Evolutionary conservation across 2,113 vertebrate species (phyloP).

Genomic region (Microcebus murinus): DNA sequence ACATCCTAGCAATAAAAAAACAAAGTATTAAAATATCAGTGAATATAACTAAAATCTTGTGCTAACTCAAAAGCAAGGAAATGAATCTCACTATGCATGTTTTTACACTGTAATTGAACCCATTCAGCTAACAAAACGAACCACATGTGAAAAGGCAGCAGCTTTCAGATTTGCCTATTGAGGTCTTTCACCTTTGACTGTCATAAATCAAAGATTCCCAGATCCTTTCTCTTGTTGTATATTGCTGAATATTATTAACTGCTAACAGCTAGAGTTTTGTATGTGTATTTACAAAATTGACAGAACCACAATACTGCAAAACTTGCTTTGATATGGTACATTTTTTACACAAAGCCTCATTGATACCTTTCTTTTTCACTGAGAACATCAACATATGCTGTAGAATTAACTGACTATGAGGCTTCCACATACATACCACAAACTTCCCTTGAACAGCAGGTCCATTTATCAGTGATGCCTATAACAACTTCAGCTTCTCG

Average conservation of each 20-base stretch:
- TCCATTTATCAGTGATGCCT: slow-evolving; percentile 88
- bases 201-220: background rate
- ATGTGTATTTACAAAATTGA: background rate
- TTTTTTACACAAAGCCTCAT: background rate
- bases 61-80: background rate
- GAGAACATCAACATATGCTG: background rate
- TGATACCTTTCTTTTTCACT: background rate
- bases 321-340: background rate
- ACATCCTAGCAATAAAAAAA: slow-evolving; percentile 88
- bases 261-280: background rate
- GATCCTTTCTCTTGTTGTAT: background rate
- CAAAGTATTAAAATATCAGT: background rate
- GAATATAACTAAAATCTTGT: background rate
- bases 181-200: background rate
- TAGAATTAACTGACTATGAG: background rate
- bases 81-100: background rate
- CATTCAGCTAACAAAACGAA: background rate
- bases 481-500: slow-evolving; percentile 93
- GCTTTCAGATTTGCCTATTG: background rate
- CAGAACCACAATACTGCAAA: background rate
- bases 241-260: background rate
- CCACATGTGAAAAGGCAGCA: background rate
- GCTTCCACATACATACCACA: slow-evolving; percentile 88
- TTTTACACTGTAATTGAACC: background rate
- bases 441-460: slow-evolving; percentile 94